Evolutionary conservation across 2,888 invertebrate genomes (phyloP).

Genomic region (Dasysyrphus tricinctus): DNA sequence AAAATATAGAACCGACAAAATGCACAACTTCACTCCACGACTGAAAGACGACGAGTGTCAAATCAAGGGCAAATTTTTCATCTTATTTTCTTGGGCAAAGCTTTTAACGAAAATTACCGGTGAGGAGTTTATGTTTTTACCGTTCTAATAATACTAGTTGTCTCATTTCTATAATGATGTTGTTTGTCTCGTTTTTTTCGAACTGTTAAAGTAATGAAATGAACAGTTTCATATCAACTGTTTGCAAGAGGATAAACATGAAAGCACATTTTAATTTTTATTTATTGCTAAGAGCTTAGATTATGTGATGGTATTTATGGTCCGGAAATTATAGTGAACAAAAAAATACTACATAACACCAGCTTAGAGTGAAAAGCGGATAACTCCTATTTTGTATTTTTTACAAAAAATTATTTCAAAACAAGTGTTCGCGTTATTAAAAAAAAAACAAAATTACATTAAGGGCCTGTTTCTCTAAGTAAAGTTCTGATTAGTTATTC

Average conservation of each 20-base stretch:
- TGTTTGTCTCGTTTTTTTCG: background rate
- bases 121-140: slow-evolving; percentile 24
- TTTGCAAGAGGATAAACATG: background rate
- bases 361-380: no score
- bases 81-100: slow-evolving; percentile 64
- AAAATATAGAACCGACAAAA: slow-evolving; percentile 60
- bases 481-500: no score
- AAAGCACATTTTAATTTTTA: background rate
- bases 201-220: background rate
- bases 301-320: no score
- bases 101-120: slow-evolving; percentile 67
- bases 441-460: no score
- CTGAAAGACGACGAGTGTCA: slow-evolving; percentile 74
- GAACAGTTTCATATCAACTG: background rate
- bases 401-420: no score
- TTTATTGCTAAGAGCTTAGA: no score
- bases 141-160: slow-evolving; percentile 21
- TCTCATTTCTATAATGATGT: slow-evolving; percentile 29
- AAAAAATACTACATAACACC: no score
- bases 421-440: no score
- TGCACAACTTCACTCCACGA: slow-evolving; percentile 68
- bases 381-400: no score
- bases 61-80: slow-evolving; percentile 74
- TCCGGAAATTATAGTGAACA: no score
- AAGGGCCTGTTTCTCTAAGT: no score